These are phyloP conservation scores for Athetis lepigone DNA, from an alignment of 2,888 invertebrate species.

Conservation along the genomic window DNA sequence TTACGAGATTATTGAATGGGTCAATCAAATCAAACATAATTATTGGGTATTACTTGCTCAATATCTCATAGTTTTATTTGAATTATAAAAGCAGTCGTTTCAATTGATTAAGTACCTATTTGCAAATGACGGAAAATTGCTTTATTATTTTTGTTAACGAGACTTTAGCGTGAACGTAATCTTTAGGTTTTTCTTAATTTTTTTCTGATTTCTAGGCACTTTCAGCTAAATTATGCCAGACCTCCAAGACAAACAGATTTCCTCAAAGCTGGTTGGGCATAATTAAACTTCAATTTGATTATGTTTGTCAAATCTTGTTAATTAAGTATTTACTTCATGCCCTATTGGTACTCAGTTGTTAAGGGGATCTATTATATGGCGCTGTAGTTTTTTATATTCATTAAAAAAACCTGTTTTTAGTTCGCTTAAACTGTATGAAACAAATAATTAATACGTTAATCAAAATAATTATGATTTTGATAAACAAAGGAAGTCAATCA, in stretches of 20 bases:
- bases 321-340: neutral
- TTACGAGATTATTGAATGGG: slow-evolving; percentile 30
- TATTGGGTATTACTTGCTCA: neutral
- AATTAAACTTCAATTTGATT: slow-evolving; percentile 24
- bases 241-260: too few relatives aligned
- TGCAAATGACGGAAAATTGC: neutral
- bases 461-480: slow-evolving; percentile 5
- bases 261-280: slow-evolving; percentile 36
- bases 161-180: neutral
- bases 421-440: too few relatives aligned
- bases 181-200: slow-evolving; percentile 4
- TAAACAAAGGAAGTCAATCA: slow-evolving; percentile 11
- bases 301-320: slow-evolving; percentile 34
- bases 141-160: slow-evolving; percentile 16
- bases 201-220: slow-evolving; percentile 21
- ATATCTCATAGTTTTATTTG: neutral
- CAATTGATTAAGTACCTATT: slow-evolving; percentile 2
- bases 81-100: neutral
- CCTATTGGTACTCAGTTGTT: neutral
- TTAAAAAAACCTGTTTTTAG: too few relatives aligned
- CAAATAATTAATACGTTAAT: too few relatives aligned
- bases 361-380: too few relatives aligned
- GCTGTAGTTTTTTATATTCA: too few relatives aligned
- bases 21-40: slow-evolving; percentile 31
- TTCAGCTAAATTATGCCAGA: slow-evolving; percentile 33